Conservation (phyloP, 1,140 invertebrate genomes). For the Metaphire vulgaris region DNA sequence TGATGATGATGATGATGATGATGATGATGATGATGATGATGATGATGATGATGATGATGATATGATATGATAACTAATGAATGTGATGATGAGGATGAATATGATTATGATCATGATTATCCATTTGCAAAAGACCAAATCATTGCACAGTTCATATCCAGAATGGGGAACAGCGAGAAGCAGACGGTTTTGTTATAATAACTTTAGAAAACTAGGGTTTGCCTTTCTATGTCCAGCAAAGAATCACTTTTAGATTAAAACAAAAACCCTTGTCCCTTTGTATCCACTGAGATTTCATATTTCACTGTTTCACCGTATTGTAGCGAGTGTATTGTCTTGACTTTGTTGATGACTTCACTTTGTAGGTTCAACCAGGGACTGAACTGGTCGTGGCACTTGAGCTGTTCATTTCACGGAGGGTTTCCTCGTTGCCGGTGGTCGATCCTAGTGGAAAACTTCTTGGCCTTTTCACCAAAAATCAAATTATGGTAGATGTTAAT, state of each 20-base stretch:
- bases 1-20: no score
- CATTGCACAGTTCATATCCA: no score
- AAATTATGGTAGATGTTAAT: conserved; percentile 16
- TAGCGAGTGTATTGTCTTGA: no score
- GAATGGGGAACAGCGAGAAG: no score
- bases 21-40: background rate
- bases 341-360: background rate
- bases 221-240: no score
- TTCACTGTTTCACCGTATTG: no score
- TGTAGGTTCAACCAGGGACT: conserved; percentile 4
- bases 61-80: background rate
- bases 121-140: no score
- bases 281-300: no score
- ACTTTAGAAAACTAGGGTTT: no score
- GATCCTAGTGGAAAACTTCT: background rate
- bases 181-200: no score
- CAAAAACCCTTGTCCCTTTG: no score
- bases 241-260: no score
- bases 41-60: background rate
- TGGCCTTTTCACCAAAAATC: conserved; percentile 17
- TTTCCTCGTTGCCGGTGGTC: conserved; percentile 16
- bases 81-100: background rate
- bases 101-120: background rate
- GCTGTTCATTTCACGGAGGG: conserved; percentile 9
- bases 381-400: background rate